A percentile compares a stretch with the other conserved stretches of the same genome.
These are phyloP conservation scores for Enteromius afrohamiltoni DNA, from an alignment of 2,797 vertebrate species.

Conservation along the genomic window DNA sequence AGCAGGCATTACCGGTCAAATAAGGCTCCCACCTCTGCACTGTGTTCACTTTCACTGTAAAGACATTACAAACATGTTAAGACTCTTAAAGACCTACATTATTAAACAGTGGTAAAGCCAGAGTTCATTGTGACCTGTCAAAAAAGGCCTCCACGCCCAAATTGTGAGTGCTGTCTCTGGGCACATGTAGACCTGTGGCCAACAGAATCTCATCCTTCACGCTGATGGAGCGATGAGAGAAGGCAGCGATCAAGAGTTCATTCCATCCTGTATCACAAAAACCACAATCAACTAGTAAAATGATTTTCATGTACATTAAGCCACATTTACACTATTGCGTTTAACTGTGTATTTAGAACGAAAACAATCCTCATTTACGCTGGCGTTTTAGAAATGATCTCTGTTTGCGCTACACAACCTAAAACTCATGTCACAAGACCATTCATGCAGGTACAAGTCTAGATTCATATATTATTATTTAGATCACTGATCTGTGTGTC, in stretches of 20 bases:
- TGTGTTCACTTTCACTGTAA: conserved; percentile 88
- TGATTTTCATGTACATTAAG: background rate
- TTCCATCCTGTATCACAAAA: conserved; percentile 87
- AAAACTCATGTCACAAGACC: no score
- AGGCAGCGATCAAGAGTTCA: conserved; percentile 95
- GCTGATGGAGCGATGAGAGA: conserved; percentile 94
- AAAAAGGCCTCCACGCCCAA: conserved; percentile 95
- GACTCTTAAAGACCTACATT: background rate
- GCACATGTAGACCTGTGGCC: conserved; percentile 90
- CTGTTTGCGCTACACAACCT: no score
- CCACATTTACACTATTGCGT: no score
- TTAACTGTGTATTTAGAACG: no score
- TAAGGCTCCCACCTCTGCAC: conserved; percentile 92
- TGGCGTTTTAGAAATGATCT: no score
- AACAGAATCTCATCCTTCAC: conserved; percentile 94
- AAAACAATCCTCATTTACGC: no score
- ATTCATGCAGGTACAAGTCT: no score
- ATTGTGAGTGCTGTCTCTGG: conserved; percentile 88
- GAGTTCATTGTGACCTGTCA: conserved; percentile 81
- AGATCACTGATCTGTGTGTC: no score
- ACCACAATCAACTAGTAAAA: background rate
- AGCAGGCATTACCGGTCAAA: conserved; percentile 84
- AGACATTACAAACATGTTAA: conserved; percentile 4
- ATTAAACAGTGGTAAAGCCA: background rate
- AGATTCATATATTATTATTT: no score